Percentiles rank a stretch among this genome's conserved stretches.
Evolutionary conservation across 2,797 vertebrate species (phyloP).

Genomic region (Peromyscus aztecus): DNA sequence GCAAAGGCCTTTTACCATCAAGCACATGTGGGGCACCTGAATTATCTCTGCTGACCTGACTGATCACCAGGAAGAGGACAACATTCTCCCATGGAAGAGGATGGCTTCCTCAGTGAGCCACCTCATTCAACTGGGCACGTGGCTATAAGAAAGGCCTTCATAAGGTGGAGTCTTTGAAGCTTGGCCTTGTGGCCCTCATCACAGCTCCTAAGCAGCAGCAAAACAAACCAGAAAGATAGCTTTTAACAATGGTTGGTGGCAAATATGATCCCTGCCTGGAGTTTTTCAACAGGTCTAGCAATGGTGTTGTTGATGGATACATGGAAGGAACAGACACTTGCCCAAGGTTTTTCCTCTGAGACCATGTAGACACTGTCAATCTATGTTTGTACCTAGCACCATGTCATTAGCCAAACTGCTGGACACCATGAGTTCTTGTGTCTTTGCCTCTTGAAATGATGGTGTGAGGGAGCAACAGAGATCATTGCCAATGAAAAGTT

Average conservation of each 20-base stretch:
- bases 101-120: fast-evolving
- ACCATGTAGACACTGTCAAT: neutral
- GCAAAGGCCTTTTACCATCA: neutral
- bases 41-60: neutral
- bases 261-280: neutral
- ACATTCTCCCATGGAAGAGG: neutral
- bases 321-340: neutral
- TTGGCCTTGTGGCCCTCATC: neutral
- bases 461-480: neutral
- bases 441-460: neutral
- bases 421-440: neutral
- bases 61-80: neutral
- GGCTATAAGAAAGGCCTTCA: neutral
- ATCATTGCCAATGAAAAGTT: neutral
- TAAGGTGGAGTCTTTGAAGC: neutral
- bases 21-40: neutral
- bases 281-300: too few species aligned
- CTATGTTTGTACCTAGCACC: neutral
- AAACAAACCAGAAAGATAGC: neutral
- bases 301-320: neutral
- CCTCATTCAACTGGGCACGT: neutral
- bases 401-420: neutral
- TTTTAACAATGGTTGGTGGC: neutral
- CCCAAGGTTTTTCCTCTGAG: neutral
- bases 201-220: neutral